Evolutionary conservation across 2,888 invertebrate genomes (phyloP).

Genomic region (Cryptus viduatorius): DNA sequence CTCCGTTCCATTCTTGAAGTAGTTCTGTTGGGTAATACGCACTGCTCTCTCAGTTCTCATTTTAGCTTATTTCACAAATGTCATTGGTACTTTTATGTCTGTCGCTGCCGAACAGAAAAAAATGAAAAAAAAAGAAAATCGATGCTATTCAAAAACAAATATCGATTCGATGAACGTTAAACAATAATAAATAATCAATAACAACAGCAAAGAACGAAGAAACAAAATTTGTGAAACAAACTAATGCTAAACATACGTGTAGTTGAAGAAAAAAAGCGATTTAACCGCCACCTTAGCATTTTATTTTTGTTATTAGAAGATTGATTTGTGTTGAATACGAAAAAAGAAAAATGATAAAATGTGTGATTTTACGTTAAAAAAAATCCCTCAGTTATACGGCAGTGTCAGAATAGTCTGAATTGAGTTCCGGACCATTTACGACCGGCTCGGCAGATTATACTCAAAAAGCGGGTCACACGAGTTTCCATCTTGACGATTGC

Average conservation of each 20-base stretch:
- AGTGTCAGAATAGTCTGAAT: slow-evolving; percentile 94
- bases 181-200: slow-evolving; percentile 11
- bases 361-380: slow-evolving; percentile 11
- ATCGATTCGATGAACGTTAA: slow-evolving; percentile 6
- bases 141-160: slow-evolving; percentile 19
- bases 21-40: slow-evolving; percentile 80
- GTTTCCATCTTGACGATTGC: slow-evolving; percentile 89
- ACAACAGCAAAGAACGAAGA: slow-evolving; percentile 31
- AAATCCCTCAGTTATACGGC: slow-evolving; percentile 85
- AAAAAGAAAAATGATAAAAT: background rate
- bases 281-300: background rate
- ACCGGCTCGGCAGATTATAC: slow-evolving; percentile 91
- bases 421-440: slow-evolving; percentile 88
- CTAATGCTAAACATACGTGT: slow-evolving; percentile 57
- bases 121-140: slow-evolving; percentile 7
- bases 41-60: slow-evolving; percentile 77
- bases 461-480: slow-evolving; percentile 90
- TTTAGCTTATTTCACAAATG: slow-evolving; percentile 78
- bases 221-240: slow-evolving; percentile 74
- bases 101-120: slow-evolving; percentile 23
- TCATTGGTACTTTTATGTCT: slow-evolving; percentile 57
- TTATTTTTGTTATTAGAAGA: slow-evolving; percentile 22
- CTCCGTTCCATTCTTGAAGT: slow-evolving; percentile 80
- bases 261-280: slow-evolving; percentile 26
- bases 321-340: slow-evolving; percentile 13